phyloP scores from a whole-genome alignment of 2,888 invertebrate species.

The Latheticus oryzae region DNA sequence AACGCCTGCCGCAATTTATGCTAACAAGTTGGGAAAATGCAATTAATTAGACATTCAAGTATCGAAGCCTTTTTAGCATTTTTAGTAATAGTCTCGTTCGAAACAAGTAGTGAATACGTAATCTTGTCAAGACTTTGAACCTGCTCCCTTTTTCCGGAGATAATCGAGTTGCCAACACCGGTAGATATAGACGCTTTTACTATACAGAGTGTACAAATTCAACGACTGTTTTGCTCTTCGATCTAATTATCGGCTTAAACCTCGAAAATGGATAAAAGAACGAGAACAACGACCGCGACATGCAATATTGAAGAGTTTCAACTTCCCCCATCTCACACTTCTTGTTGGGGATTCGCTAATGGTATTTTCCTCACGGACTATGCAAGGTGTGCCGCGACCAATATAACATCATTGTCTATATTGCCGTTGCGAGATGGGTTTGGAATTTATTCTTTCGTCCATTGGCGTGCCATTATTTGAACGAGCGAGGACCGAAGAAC shows the following conservation, averaged over 20 bases:
- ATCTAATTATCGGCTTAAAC: slow-evolving; percentile 56
- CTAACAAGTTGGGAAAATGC: slow-evolving; percentile 62
- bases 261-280: slow-evolving; percentile 57
- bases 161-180: too few species aligned
- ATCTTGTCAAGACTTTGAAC: slow-evolving; percentile 45
- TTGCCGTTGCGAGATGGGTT: slow-evolving; percentile 57
- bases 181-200: too few species aligned
- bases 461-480: slow-evolving; percentile 41
- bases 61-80: slow-evolving; percentile 64
- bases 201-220: too few species aligned
- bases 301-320: slow-evolving; percentile 55
- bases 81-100: slow-evolving; percentile 62
- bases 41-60: slow-evolving; percentile 67
- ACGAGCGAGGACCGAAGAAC: slow-evolving; percentile 1
- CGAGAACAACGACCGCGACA: slow-evolving; percentile 48
- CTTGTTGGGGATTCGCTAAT: slow-evolving; percentile 53
- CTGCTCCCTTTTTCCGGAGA: not conserved
- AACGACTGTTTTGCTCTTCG: too few species aligned
- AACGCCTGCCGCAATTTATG: slow-evolving; percentile 56
- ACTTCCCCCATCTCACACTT: too few species aligned
- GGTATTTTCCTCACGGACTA: slow-evolving; percentile 61
- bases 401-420: slow-evolving; percentile 61
- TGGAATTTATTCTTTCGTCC: slow-evolving; percentile 56
- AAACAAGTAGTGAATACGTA: slow-evolving; percentile 65
- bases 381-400: slow-evolving; percentile 61